Conservation (phyloP, 2,113 vertebrate genomes). For the Pygoscelis adeliae region DNA sequence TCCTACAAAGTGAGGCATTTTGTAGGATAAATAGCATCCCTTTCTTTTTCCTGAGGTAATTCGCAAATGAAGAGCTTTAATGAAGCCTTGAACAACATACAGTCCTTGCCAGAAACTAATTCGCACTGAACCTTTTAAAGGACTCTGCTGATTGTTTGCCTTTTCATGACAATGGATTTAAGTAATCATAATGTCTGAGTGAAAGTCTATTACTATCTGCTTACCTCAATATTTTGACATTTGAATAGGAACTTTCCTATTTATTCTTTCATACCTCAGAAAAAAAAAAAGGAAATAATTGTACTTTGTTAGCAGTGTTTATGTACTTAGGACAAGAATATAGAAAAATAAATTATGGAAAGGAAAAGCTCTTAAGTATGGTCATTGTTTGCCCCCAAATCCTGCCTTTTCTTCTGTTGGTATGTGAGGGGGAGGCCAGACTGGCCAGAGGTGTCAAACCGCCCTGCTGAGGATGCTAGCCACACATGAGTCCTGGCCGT, state of each 20-base stretch:
- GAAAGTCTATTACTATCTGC: background rate
- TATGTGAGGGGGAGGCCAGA: fast-evolving
- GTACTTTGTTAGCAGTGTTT: background rate
- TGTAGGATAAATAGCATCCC: background rate
- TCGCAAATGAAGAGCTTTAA: background rate
- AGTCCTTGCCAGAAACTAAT: background rate
- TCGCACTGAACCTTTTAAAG: background rate
- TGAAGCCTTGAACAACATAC: background rate
- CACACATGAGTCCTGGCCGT: background rate
- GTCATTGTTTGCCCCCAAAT: background rate
- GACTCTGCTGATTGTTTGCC: background rate
- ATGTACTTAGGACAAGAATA: background rate
- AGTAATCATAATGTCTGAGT: background rate
- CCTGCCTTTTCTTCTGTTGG: background rate
- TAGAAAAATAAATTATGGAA: background rate
- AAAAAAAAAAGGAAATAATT: background rate
- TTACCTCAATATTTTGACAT: background rate
- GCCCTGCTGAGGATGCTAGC: background rate
- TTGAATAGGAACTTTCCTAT: background rate
- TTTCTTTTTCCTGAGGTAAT: background rate
- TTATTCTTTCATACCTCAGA: background rate
- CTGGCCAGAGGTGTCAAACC: background rate
- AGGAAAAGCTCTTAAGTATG: background rate
- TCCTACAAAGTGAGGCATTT: background rate
- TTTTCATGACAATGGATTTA: background rate